phyloP scores from a whole-genome alignment of 2,888 invertebrate species.

The Ferrisia virgata region DNA sequence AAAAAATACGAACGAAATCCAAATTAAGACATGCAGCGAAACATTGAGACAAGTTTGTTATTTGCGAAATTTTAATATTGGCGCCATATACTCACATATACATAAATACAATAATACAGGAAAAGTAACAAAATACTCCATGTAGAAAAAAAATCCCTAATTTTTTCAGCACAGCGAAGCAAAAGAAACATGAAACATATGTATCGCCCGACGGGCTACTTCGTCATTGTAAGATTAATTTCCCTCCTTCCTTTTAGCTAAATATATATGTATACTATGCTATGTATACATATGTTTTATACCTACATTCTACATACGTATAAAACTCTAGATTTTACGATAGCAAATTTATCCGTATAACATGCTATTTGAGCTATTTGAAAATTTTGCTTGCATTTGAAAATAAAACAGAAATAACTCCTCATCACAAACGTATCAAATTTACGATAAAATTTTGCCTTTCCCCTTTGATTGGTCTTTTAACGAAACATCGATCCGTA shows the following conservation, averaged over 20 bases:
- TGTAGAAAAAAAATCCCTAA: not conserved
- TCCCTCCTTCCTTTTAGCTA: not conserved
- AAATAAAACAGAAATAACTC: conserved; percentile 1
- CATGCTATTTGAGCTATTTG: too few species aligned
- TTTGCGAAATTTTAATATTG: not conserved
- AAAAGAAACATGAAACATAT: not conserved
- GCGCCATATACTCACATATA: not conserved
- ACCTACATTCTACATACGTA: too few species aligned
- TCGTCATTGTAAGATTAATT: conserved; percentile 22
- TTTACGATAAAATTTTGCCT: not conserved
- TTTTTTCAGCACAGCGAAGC: not conserved
- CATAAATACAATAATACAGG: not conserved
- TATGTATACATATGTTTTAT: too few species aligned
- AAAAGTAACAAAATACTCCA: not conserved
- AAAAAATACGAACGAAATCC: not conserved
- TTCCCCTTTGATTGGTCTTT: not conserved
- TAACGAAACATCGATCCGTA: not conserved
- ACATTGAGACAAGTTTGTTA: conserved; percentile 20
- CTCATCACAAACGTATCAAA: not conserved
- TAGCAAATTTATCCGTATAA: conserved; percentile 12
- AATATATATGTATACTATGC: not conserved
- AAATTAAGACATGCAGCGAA: conserved; percentile 13
- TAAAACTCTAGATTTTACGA: not conserved
- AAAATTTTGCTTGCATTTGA: not conserved
- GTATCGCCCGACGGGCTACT: not conserved